phyloP scores from a whole-genome alignment of 1,140 invertebrate genomes.

The Psix sp. region DNA sequence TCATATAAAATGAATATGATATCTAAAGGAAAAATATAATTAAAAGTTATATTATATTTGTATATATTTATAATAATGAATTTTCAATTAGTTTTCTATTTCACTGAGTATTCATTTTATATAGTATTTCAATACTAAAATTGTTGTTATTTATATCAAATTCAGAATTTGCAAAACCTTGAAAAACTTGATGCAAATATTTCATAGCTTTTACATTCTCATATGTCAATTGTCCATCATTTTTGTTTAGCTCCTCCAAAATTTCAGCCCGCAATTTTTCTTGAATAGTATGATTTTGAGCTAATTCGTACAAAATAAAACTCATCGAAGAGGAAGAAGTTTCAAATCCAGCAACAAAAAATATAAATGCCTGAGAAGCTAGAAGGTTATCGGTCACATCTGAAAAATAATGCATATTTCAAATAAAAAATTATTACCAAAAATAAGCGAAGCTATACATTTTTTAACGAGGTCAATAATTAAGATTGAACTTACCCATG shows the following conservation, averaged over 20 bases:
- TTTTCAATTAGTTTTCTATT: no score
- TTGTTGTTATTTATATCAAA: conserved; percentile 46
- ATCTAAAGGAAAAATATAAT: no score
- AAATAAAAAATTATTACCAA: background rate
- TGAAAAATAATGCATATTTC: conserved; percentile 33
- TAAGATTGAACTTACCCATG: conserved; percentile 51
- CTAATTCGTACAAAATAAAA: conserved; percentile 75
- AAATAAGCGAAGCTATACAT: no score
- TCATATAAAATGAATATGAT: no score
- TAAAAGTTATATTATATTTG: no score
- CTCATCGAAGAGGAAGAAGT: conserved; percentile 78
- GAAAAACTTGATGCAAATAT: conserved; percentile 63
- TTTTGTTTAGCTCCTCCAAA: conserved; percentile 46
- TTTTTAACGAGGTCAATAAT: no score
- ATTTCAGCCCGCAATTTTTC: conserved; percentile 77
- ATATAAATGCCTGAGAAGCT: conserved; percentile 71
- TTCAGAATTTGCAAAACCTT: conserved; percentile 47
- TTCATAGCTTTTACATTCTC: conserved; percentile 58
- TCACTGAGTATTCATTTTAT: no score
- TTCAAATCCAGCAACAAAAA: conserved; percentile 79
- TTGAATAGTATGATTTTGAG: conserved; percentile 76
- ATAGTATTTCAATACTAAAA: no score
- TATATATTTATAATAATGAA: no score
- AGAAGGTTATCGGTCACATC: conserved; percentile 65
- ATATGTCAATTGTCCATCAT: conserved; percentile 58